Evolutionary conservation across 2,797 vertebrate genomes (phyloP), one percentile per base, ranked within the genome.

Genomic region (Chloroceryle amazona): DNA sequence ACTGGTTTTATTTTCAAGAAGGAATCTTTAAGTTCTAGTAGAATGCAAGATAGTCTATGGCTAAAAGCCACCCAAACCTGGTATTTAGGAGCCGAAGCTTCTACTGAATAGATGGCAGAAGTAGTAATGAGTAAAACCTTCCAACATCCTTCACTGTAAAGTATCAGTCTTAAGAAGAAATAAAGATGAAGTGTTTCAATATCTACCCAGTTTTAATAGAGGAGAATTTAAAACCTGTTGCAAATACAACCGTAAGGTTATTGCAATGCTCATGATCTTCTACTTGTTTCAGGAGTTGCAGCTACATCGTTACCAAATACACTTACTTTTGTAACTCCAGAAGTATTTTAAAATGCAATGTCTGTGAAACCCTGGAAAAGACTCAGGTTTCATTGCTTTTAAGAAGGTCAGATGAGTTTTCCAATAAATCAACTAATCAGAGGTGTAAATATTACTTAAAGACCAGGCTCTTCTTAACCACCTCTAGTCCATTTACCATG

Each of bases 361-460:
- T 31, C 67, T 79, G 2, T 52, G 37, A 29, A 46, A 3, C 16
- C 10, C 37, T 46, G 41, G 54, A 28, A 25, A 65, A 68, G 37
- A 21, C 14, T 15, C 28, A 33, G 29, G 37, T 72, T 57, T 91
- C 13, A 4, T 60, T 75, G 52, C n/a, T 46, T 18, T 61, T 44
- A 23, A 54, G 25, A 42, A 58, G 22, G 46, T 72, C 62, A 67
- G n/a, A 3, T 9, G 20, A 5, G 35, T 79, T 81, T 60, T 71
- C 19, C 42, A 29, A 7, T 63, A 83, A 78, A 28, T 11, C 58
- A 51, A 2, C 35, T 51, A 21, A 49, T 75, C 58, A 65, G 44
- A 41, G 33, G 41, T 71, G 39, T 84, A 86, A 78, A 81, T 90
- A 46, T 16, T 55, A 15, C 81, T 70, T 73, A 63, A 86, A 67